A percentile compares a stretch with the other conserved stretches of the same genome.
Evolutionary conservation across 2,113 vertebrate species (phyloP).

Genomic region (Lophochroa leadbeateri): DNA sequence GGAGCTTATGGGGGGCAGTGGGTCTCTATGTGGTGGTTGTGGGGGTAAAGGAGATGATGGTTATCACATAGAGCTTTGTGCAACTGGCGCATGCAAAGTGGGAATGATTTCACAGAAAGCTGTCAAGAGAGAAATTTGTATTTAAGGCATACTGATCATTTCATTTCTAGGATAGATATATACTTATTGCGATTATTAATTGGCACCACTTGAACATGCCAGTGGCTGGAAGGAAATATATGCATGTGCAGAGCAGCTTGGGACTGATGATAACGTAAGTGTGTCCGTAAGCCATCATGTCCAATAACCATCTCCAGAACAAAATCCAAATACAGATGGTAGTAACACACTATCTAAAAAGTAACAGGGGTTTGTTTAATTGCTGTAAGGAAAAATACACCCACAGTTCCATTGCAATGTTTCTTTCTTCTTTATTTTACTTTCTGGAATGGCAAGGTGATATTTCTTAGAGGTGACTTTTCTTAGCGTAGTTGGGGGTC

Average conservation of each 20-base stretch:
- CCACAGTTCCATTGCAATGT: not conserved
- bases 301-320: not conserved
- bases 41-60: conserved; percentile 96
- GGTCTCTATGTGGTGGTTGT: too few relatives aligned
- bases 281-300: not conserved
- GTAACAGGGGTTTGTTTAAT: not conserved
- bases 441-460: not conserved
- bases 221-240: not conserved
- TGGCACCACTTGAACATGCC: not conserved
- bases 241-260: not conserved
- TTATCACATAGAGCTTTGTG: conserved; percentile 87
- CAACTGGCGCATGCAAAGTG: conserved; percentile 93
- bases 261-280: not conserved
- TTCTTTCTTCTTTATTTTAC: not conserved
- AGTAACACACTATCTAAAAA: not conserved
- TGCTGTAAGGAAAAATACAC: not conserved
- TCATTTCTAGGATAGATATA: not conserved
- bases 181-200: not conserved
- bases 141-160: not conserved
- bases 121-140: conserved; percentile 44
- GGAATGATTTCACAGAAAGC: conserved; percentile 91
- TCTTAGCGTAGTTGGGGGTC: not conserved
- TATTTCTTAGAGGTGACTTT: not conserved
- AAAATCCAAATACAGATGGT: not conserved
- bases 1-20: too few relatives aligned